Percentiles rank a stretch among this genome's conserved stretches.
phyloP scores from a whole-genome alignment of 2,888 invertebrate species.

The Cheilosia impressa region DNA sequence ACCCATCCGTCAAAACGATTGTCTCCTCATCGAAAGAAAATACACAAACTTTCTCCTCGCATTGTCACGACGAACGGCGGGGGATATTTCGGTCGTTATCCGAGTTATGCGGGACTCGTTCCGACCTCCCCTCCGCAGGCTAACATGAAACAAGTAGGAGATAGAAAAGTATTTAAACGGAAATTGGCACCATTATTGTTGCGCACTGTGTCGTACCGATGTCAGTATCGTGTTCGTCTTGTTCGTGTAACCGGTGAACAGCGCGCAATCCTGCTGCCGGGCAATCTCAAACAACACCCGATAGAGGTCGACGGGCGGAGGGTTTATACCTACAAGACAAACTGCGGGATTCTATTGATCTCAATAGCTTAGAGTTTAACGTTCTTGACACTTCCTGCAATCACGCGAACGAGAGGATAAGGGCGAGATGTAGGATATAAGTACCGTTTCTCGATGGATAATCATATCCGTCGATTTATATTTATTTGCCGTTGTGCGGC shows the following conservation, averaged over 20 bases:
- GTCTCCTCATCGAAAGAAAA: constrained; percentile 53
- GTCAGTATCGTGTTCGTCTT: constrained; percentile 60
- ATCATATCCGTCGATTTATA: constrained; percentile 73
- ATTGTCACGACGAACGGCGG: constrained; percentile 30
- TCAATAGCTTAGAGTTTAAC: constrained; percentile 63
- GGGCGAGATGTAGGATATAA: constrained; percentile 44
- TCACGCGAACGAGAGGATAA: constrained; percentile 48
- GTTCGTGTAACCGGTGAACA: constrained; percentile 63
- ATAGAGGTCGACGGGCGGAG: neutral
- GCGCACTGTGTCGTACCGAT: constrained; percentile 67
- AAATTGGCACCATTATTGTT: constrained; percentile 76
- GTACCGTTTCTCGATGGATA: constrained; percentile 70
- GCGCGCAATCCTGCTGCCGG: constrained; percentile 65
- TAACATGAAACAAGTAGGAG: constrained; percentile 57
- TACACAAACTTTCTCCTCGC: constrained; percentile 64
- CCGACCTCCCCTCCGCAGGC: neutral
- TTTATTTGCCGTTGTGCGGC: constrained; percentile 59
- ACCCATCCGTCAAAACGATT: constrained; percentile 75
- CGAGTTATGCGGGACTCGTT: constrained; percentile 58
- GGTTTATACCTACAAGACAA: constrained; percentile 24
- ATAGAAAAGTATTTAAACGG: constrained; percentile 75
- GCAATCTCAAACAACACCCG: constrained; percentile 45
- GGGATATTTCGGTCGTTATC: constrained; percentile 73
- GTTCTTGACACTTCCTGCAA: constrained; percentile 75
- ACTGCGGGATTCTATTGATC: constrained; percentile 73